Conservation (phyloP, 2,888 invertebrate species). For the Diarsia dahlii region DNA sequence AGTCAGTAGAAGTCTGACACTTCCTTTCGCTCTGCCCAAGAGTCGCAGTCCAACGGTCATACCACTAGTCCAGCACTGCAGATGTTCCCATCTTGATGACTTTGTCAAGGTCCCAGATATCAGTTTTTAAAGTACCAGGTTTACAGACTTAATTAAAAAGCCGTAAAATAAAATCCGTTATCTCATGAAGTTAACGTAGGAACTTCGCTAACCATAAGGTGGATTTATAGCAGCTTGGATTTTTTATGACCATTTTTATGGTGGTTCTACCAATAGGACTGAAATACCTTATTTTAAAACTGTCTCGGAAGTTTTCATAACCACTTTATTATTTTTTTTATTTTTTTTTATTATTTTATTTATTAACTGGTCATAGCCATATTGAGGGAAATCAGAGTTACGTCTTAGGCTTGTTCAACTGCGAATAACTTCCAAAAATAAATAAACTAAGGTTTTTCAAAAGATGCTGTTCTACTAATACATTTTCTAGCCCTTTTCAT, state of each 20-base stretch:
- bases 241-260: conserved; percentile 41
- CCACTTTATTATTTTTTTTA: too few species aligned
- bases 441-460: too few species aligned
- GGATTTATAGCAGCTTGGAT: conserved; percentile 28
- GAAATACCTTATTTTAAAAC: neutral
- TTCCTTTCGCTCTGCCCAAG: too few species aligned
- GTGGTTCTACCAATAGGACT: conserved; percentile 2
- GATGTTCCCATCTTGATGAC: neutral
- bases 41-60: too few species aligned
- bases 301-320: neutral
- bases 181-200: conserved; percentile 36
- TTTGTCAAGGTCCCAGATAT: neutral
- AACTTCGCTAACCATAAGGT: conserved; percentile 23
- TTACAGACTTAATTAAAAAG: conserved; percentile 15
- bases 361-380: neutral
- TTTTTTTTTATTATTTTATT: too few species aligned
- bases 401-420: too few species aligned
- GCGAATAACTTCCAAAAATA: too few species aligned
- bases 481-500: too few species aligned
- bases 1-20: too few species aligned
- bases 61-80: too few species aligned
- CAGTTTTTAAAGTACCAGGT: neutral
- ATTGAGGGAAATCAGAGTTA: neutral
- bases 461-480: too few species aligned
- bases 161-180: conserved; percentile 42